These are phyloP conservation scores for Lottia gigantea DNA, from an alignment of 2,888 invertebrate species.

Conservation along the genomic window DNA sequence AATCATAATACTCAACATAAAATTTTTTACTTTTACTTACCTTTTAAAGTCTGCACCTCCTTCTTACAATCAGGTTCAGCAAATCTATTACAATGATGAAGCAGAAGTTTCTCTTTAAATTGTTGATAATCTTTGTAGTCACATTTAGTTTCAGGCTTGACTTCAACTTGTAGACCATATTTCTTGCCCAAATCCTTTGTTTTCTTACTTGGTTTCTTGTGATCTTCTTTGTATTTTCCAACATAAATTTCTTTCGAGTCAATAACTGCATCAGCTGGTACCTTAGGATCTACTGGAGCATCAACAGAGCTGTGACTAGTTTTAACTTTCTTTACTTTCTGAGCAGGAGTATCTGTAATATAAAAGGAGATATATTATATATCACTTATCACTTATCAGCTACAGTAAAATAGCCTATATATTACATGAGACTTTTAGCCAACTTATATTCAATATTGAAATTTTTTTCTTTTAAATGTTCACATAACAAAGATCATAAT, in stretches of 20 bases:
- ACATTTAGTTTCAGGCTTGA: conserved; percentile 36
- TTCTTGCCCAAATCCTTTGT: background rate
- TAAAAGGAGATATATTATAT: background rate
- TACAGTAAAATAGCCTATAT: too few species aligned
- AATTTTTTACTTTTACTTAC: too few species aligned
- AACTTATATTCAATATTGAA: too few species aligned
- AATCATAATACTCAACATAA: too few species aligned
- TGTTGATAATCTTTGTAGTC: conserved; percentile 45
- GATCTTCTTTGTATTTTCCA: conserved; percentile 5
- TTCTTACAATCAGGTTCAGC: conserved; percentile 50
- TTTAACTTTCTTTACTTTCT: background rate
- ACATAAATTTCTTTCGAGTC: conserved; percentile 1
- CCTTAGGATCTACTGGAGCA: background rate
- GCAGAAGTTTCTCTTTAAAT: conserved; percentile 56
- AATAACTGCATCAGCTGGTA: conserved; percentile 5
- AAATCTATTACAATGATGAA: conserved; percentile 57
- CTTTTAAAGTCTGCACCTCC: conserved; percentile 25
- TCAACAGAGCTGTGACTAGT: background rate
- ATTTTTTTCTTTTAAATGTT: too few species aligned
- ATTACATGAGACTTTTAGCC: too few species aligned
- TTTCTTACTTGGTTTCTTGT: conserved; percentile 14
- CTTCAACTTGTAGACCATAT: background rate
- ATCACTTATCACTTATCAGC: too few species aligned
- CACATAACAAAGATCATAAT: too few species aligned
- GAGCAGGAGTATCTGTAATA: background rate